Base-by-base conservation (phyloP, 2,113 vertebrate species). In the Gymnogyps californianus region DNA sequence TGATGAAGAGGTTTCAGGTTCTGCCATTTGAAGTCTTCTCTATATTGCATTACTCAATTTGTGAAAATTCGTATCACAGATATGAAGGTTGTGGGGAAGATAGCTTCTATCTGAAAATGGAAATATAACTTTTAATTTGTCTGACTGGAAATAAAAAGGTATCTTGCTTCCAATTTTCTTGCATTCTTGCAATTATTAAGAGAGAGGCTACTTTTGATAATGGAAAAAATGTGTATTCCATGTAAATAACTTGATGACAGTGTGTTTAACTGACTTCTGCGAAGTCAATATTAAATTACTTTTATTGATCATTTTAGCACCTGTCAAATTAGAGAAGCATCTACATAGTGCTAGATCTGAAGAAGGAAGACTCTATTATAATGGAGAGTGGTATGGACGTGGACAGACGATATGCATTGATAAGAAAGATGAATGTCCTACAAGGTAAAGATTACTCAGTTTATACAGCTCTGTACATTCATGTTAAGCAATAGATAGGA, bases 331-430 rank as follows among this genome's bases (percentile, higher is more conserved):
- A 61, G 99, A 99, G 93, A 99, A 99, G 92, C 99, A 99, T 78
- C 98, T 99, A 55, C 99, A 99, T 40, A 99, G 98, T 85, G 99
- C 99, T 49, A 98, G 98, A 87, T 99, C 99, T 13, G 99, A 99
- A 98, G 99, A 99, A 47, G 99, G 99, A 74, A 98, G 98, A 58
- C 98, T 99, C 24, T 99, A 99, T 97, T 99, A 99, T 80, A 99
- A 99, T 87, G 99, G 99, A 72, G 99, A 99, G 94, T 99, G 99
- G 99, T 99, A 99, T 96, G 98, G 99, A 94, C 98, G 99, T 89
- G 99, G 99, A 72, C 99, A 99, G 89, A 98, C 99, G 6, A 99
- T 99, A 98, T 99, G 98, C 91, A 99, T 99, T 97, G 99, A 99
- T 98, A 99, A 98, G 97, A 99, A 99, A 97, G 99, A 99, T 87